Base-by-base conservation (phyloP, 2,113 vertebrate genomes). In the Apistogramma diplotaenia region DNA sequence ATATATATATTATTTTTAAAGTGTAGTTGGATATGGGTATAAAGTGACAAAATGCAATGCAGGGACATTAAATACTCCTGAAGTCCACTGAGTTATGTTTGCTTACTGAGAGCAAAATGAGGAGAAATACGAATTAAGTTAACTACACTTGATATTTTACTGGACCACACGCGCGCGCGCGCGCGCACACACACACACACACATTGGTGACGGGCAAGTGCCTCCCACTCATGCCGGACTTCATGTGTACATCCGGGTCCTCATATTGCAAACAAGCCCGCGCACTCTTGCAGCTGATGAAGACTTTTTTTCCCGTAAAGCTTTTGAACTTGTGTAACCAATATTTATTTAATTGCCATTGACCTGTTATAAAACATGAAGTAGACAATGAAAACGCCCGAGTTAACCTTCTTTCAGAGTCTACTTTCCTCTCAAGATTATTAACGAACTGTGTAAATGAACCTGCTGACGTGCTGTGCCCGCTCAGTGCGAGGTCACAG, bases 201-300 rank as follows among this genome's bases (percentile, higher is more conserved):
- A 46, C 37, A 65, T 37, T 27, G 61, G 25, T 40, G 10, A 46
- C 5, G 37, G 11, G 57, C 74, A 31, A 27, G 59, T 23, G 6
- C 18, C 23, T 9, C 8, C 57, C 25, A 40, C 31, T 87, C 89
- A 93, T 89, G 89, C 92, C 82, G 2, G 71, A 55, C 57, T 61
- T 79, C 93, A 91, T 87, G 93, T 94, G 93, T 65, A 71, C 1
- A 95, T 94, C 94, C 93, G 93, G 94, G 94, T 90, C 53, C 85
- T 94, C 80, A 37, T 1, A 12, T 2, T 6, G 31, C 61, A 85
- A 70, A 90, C 89, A 89, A 89, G 8, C 23, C 21, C 7, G 13
- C 2, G 11, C 2, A 13, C 10, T 49, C 8, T 74, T 53, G 3
- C 19, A 19, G 6, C 5, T 46, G 37, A 67, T 11, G 37, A 46